Percentiles rank a stretch among this genome's conserved stretches.
Conservation (phyloP, 2,888 invertebrate species). For the Unio pictorum region DNA sequence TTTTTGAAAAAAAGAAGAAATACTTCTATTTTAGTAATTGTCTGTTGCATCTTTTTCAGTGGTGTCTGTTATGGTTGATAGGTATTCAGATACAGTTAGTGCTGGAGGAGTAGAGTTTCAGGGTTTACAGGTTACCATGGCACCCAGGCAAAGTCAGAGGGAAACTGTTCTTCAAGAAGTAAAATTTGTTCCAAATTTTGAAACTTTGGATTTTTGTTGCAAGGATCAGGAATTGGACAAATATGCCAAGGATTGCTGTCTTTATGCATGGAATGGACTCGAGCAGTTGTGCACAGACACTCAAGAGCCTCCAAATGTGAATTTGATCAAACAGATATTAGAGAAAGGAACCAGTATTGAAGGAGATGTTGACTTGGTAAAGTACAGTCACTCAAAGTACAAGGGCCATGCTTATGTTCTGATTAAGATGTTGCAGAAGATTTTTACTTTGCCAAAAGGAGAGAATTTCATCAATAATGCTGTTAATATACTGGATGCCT, state of each 20-base stretch:
- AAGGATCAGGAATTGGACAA: neutral
- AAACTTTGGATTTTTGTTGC: conserved; percentile 31
- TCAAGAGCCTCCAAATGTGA: conserved; percentile 4
- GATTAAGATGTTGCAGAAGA: conserved; percentile 25
- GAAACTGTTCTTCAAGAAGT: conserved; percentile 89
- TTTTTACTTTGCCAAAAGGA: conserved; percentile 19
- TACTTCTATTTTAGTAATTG: no score
- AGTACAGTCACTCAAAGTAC: neutral
- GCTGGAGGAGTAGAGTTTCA: conserved; percentile 90
- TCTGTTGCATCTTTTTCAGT: conserved; percentile 27
- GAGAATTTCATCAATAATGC: conserved; percentile 26
- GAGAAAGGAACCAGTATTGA: conserved; percentile 3
- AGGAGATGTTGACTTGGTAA: conserved; percentile 1
- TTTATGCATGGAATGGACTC: neutral
- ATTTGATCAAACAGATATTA: conserved; percentile 4
- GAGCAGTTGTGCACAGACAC: no score
- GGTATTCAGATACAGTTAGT: conserved; percentile 50
- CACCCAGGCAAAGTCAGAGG: conserved; percentile 82
- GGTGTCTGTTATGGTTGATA: conserved; percentile 40
- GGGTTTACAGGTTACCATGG: conserved; percentile 89
- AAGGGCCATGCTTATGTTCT: conserved; percentile 14
- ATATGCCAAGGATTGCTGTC: neutral
- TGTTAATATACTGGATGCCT: conserved; percentile 25
- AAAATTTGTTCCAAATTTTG: conserved; percentile 82
- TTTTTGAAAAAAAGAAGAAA: no score